Base-by-base conservation (phyloP, 2,797 vertebrate species). In the Scleropages formosus region DNA sequence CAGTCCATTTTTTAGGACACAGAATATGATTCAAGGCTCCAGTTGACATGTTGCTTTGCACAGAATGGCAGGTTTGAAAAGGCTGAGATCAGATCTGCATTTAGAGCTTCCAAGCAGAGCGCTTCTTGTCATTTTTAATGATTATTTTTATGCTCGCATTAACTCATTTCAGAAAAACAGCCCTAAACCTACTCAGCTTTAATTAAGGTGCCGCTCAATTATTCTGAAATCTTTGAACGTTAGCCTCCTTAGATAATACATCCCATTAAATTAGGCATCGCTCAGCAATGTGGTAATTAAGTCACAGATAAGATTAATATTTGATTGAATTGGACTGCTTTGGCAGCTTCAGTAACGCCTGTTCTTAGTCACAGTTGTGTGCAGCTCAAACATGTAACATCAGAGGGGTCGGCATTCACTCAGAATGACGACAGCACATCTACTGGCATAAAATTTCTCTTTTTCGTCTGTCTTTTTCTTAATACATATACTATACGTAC, bases 101-200 rank as follows among this genome's bases (percentile, higher is more conserved):
- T 20, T 65, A 69, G n/a, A 49, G 71, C 74, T 78, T 82, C 73
- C 79, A 72, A 80, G 56, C 64, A 44, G 4, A n/a, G 26, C 67
- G 60, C 73, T 51, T 73, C 71, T 69, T 68, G 75, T 80, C 75
- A 56, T 75, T 67, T 74, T 78, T 80, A 77, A 72, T 77, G 76
- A 63, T 9, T 65, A 47, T 68, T 80, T 72, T 78, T 75, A 75
- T 58, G 63, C 66, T 11, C 59, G 64, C 62, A 84, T 64, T 49
- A 22, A 78, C 84, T 83, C n/a, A 77, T 80, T 84, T 79, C 77
- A 70, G 68, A 81, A 78, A 72, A 70, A 85, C 80, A 83, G 78
- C 67, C 56, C 51, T 56, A 39, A 69, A 75, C 51, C 39, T 51
- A 59, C 51, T 58, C 62, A 15, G 59, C 62, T 73, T 77, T 60